Conservation (phyloP, 2,113 vertebrate genomes). For the Mystacornis crossleyi region DNA sequence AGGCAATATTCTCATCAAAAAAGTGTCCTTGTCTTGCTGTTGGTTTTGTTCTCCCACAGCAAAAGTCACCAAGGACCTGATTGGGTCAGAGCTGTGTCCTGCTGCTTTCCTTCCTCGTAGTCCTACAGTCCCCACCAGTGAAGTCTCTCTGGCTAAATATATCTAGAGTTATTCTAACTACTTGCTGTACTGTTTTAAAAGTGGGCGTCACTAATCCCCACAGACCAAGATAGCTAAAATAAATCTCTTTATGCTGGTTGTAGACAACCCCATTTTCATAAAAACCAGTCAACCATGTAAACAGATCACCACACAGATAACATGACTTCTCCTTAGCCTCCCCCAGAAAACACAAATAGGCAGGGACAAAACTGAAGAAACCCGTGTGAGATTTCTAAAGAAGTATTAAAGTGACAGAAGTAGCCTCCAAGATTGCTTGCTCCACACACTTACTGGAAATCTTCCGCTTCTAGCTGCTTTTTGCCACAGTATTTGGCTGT, state of each 20-base stretch:
- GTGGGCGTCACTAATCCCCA: neutral
- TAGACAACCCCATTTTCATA: neutral
- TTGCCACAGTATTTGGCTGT: neutral
- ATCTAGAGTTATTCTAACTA: neutral
- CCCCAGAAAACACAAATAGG: neutral
- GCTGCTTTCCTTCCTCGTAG: neutral
- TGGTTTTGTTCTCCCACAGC: neutral
- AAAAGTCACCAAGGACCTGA: neutral
- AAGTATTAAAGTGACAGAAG: neutral
- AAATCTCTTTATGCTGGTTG: neutral
- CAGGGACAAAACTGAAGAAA: neutral
- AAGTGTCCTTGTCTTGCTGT: neutral
- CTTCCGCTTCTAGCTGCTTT: neutral
- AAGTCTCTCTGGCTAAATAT: neutral
- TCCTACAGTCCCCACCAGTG: neutral
- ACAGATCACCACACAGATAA: neutral
- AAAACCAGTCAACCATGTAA: neutral
- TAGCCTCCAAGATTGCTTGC: neutral
- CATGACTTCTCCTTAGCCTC: neutral
- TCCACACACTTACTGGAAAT: neutral
- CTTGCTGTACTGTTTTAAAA: neutral
- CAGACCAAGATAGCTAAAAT: neutral
- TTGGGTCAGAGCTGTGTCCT: neutral
- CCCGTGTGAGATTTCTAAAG: neutral
- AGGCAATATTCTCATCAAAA: neutral